Percentiles rank a stretch among this genome's conserved stretches.
Conservation (phyloP, 1,140 invertebrate genomes). For the Piezodorus guildinii region DNA sequence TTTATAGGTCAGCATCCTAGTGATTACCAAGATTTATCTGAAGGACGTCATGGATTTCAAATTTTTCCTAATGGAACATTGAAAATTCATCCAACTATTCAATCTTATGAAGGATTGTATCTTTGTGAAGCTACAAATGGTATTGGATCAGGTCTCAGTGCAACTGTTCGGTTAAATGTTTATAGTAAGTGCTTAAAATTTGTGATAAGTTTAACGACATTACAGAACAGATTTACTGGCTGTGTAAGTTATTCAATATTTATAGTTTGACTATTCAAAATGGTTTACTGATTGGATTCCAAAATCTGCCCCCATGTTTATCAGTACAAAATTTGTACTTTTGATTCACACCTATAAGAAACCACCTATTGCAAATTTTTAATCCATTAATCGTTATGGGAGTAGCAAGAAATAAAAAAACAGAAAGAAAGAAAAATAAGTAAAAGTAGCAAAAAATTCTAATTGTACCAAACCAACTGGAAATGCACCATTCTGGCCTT, state of each 20-base stretch:
- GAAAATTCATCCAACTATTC: slow-evolving; percentile 40
- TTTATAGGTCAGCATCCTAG: slow-evolving; percentile 51
- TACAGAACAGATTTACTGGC: too few relatives aligned
- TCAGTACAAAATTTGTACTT: too few relatives aligned
- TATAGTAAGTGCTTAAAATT: slow-evolving; percentile 40
- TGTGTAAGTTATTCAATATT: background rate
- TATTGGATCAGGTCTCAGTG: slow-evolving; percentile 49
- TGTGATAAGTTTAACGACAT: background rate
- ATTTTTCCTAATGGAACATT: slow-evolving; percentile 35
- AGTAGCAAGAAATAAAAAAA: too few relatives aligned
- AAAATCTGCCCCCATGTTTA: too few relatives aligned
- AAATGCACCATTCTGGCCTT: too few relatives aligned
- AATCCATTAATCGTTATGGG: too few relatives aligned
- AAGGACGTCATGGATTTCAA: slow-evolving; percentile 15
- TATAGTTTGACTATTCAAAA: background rate
- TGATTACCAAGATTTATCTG: slow-evolving; percentile 65
- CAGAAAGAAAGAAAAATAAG: background rate
- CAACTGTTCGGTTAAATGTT: slow-evolving; percentile 50
- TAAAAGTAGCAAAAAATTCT: background rate
- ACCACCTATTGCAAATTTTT: too few relatives aligned
- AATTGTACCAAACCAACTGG: too few relatives aligned
- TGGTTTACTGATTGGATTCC: background rate
- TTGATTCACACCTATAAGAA: too few relatives aligned
- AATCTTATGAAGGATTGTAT: slow-evolving; percentile 46
- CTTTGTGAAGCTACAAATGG: slow-evolving; percentile 50